A percentile compares a stretch with the other conserved stretches of the same genome.
These are phyloP conservation scores for Psittacula derbiana DNA, from an alignment of 2,797 vertebrate genomes.

Conservation along the genomic window DNA sequence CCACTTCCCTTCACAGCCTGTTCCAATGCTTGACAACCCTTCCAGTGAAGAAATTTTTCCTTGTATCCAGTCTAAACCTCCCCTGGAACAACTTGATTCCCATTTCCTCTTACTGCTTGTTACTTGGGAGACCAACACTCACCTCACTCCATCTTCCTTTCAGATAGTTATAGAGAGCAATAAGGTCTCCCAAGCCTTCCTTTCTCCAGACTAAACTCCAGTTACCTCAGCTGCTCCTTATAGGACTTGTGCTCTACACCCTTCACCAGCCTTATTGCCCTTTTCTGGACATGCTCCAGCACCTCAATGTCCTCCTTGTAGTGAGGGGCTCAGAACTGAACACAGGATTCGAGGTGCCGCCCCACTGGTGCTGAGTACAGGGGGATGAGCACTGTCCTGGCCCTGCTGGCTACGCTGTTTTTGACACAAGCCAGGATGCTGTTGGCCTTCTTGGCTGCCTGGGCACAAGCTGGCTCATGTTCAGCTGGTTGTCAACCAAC, in stretches of 20 bases:
- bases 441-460: neutral
- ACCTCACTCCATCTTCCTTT: rapidly evolving
- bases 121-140: neutral
- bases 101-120: neutral
- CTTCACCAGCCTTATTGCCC: neutral
- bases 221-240: neutral
- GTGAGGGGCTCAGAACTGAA: neutral
- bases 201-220: neutral
- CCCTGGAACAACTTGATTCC: neutral
- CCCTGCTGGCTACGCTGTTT: neutral
- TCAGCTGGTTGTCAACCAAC: rapidly evolving
- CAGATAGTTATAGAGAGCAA: neutral
- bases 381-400: rapidly evolving
- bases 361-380: rapidly evolving
- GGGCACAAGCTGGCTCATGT: rapidly evolving
- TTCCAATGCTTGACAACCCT: neutral
- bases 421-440: neutral
- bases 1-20: neutral
- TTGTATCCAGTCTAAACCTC: neutral
- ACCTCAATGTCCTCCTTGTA: neutral
- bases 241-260: neutral
- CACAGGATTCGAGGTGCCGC: rapidly evolving
- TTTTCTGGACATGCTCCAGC: rapidly evolving
- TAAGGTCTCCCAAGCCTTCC: neutral
- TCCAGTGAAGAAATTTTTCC: neutral